Base-by-base conservation (phyloP, 30 jellyfish, hydroid and myxozoan genomes). In the Mastigias papua region DNA sequence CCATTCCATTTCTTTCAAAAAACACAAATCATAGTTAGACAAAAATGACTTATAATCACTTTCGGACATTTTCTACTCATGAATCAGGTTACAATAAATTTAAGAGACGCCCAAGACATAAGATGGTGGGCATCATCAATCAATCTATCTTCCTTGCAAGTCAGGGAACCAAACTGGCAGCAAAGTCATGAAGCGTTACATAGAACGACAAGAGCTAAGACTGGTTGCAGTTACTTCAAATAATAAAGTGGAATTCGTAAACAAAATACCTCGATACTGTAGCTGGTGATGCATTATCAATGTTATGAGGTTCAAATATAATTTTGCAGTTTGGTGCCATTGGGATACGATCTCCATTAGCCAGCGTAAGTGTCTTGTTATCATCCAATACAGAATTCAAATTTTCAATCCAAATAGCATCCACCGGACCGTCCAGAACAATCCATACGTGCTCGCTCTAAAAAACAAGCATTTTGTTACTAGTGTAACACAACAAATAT, bases 361-460 rank as follows among this genome's bases (percentile, higher is more conserved):
- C 98, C 63, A 92, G 69, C n/a, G 98, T 92, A 23, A 92, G 87
- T 32, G 98, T 92, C 79, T 92, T 92, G 78, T 92, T 92, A 80
- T 92, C 98, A 65, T 92, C 98, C 66, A 92, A 64, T 34, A 92
- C 98, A 11, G 98, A 92, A 60, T 92, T 92, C 69, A 92, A 90
- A 51, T 92, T 92, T 66, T 92, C 98, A 75, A 92, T 92, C 98
- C 98, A 92, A 48, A 92, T 92, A 13, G 98, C 95, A 67, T 92
- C 98, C 49, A 92, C 98, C 15, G 98, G 98, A 11, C 98, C 98
- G 84, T 92, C 98, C 83, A 92, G 66, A 46, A 92, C 98, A 58
- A 92, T 86, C 98, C 98, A 92, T 3, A 92, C 92, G 29, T 86
- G 91, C 28, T 92, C 98, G 6, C 97, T 92, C 91, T 81, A 4